phyloP scores from a whole-genome alignment of 2,888 invertebrate genomes.

The Branchellion lobata region DNA sequence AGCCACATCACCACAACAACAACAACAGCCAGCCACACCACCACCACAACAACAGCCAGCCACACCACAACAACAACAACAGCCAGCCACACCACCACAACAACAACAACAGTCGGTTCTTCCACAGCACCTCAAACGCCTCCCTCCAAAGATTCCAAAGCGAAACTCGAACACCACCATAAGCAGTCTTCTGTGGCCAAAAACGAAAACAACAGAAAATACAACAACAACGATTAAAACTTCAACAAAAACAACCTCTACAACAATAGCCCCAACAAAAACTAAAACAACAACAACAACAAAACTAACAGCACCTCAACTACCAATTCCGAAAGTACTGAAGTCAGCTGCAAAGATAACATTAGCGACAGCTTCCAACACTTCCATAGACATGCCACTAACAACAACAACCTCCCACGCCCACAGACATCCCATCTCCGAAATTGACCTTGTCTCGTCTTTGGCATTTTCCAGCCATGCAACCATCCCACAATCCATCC shows the following conservation, averaged over 20 bases:
- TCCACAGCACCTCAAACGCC: background rate
- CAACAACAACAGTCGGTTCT: background rate
- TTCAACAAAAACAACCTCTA: background rate
- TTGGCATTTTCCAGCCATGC: conserved; percentile 15
- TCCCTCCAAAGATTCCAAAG: background rate
- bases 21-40: background rate
- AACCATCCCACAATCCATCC: conserved; percentile 34
- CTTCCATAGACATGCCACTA: too few relatives aligned
- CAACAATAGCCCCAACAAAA: background rate
- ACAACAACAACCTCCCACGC: too few relatives aligned
- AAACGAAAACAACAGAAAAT: background rate
- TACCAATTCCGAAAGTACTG: background rate
- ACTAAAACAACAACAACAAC: background rate
- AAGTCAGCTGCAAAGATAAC: too few relatives aligned
- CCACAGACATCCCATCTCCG: too few relatives aligned
- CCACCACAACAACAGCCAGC: too few relatives aligned
- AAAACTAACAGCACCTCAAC: background rate
- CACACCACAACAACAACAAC: too few relatives aligned
- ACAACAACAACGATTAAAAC: background rate
- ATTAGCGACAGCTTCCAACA: too few relatives aligned
- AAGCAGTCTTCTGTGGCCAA: background rate
- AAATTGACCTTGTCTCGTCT: too few relatives aligned
- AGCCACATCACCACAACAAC: background rate
- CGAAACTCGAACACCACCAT: background rate
- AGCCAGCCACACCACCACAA: too few relatives aligned